Base-by-base conservation (phyloP, 2,797 vertebrate species). In the Squalus acanthias region DNA sequence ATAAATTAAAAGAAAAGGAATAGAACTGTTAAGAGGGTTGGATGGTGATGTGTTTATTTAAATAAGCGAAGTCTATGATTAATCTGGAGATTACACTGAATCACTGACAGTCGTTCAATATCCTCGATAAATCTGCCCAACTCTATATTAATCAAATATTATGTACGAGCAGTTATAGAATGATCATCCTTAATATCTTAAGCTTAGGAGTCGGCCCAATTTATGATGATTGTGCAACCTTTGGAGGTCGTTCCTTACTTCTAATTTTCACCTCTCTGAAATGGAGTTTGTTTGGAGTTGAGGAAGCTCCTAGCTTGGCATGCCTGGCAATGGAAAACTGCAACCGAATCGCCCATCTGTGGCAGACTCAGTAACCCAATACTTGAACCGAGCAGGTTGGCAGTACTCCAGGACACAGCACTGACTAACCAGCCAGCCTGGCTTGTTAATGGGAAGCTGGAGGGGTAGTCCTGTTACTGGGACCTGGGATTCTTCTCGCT, bases 61-160 rank as follows among this genome's bases (percentile, higher is more conserved):
- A 93, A 93, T 69, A 69, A 67, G n/a, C 82, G 60, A 63, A 67
- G 91, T 24, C 91, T 24, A n/a, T 69, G 65, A 93, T 93, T 93
- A 93, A 93, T 69, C 20, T 93, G 65, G 65, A 69, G 91, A 93
- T 93, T 93, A 93, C 63, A 93, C 20, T 93, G 91, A 67, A 93
- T 93, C 63, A 46, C n/a, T 93, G 91, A 91, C 57, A 69, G n/a
- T 93, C 91, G 65, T 15, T 93, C 91, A 93, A 93, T 69, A 93
- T 93, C 91, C 91, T 93, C 63, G 7, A 93, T 93, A 93, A 93
- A 93, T 67, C 63, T 67, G 91, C 91, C 91, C 91, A 93, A 69
- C 91, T 39, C 39, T 93, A 46, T 69, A 93, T 69, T 93, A 93
- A 93, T 93, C 91, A 93, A 93, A 93, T 93, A 93, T 69, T 93